Percentiles rank a stretch among this genome's conserved stretches.
Evolutionary conservation across 1,140 invertebrate genomes (phyloP).

Genomic region (Marisa cornuarietis): DNA sequence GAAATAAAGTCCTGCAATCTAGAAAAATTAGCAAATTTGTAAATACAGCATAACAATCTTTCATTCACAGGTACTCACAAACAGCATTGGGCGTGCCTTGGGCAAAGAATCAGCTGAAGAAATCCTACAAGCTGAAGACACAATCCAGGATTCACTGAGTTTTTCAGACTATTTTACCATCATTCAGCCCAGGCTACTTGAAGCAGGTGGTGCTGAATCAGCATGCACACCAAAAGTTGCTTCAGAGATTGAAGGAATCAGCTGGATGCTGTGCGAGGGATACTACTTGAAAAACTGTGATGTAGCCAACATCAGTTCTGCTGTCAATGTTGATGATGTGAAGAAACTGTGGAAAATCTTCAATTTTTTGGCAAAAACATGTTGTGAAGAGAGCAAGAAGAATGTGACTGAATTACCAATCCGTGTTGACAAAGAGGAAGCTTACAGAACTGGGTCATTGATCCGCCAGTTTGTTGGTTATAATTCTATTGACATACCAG

Average conservation of each 20-base stretch:
- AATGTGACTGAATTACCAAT: slow-evolving; percentile 51
- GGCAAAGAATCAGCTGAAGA: slow-evolving; percentile 80
- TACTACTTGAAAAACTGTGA: slow-evolving; percentile 60
- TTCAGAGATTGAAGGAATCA: slow-evolving; percentile 76
- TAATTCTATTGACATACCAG: background rate
- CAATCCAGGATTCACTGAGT: slow-evolving; percentile 68
- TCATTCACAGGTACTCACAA: slow-evolving; percentile 75
- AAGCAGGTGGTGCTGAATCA: slow-evolving; percentile 64
- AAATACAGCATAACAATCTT: slow-evolving; percentile 16
- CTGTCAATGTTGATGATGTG: slow-evolving; percentile 71
- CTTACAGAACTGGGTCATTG: slow-evolving; percentile 53
- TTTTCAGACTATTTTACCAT: slow-evolving; percentile 81
- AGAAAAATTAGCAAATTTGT: background rate
- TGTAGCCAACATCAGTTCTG: background rate
- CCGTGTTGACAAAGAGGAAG: slow-evolving; percentile 60
- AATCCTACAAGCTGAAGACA: slow-evolving; percentile 78
- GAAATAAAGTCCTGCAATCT: too few species aligned
- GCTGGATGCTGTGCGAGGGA: slow-evolving; percentile 80
- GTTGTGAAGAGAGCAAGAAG: slow-evolving; percentile 58
- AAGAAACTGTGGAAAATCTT: slow-evolving; percentile 83
- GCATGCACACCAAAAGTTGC: slow-evolving; percentile 28
- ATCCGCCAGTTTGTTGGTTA: slow-evolving; percentile 53
- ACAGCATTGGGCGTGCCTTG: slow-evolving; percentile 77
- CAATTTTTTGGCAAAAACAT: slow-evolving; percentile 72
- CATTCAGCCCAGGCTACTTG: slow-evolving; percentile 79